phyloP scores from a whole-genome alignment of 2,113 vertebrate genomes.

The Coptodon bakossiorum region DNA sequence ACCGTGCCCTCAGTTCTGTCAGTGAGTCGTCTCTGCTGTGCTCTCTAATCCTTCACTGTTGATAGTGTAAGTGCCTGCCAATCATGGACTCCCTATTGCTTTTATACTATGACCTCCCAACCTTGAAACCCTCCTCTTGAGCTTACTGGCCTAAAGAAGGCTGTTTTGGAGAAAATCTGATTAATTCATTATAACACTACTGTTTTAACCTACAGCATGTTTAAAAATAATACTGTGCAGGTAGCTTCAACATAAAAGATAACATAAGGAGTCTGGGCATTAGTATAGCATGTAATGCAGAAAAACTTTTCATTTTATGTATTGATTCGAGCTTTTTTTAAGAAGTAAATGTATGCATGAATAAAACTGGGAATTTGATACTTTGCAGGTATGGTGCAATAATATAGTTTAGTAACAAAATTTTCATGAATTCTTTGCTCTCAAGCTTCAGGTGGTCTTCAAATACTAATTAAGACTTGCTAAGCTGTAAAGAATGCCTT shows the following conservation, averaged over 20 bases:
- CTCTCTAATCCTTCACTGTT: slow-evolving; percentile 33
- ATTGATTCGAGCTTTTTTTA: neutral
- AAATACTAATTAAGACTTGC: neutral
- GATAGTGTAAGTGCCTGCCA: neutral
- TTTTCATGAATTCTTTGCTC: neutral
- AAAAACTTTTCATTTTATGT: neutral
- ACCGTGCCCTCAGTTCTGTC: neutral
- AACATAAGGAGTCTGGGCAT: neutral
- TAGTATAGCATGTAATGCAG: neutral
- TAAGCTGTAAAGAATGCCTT: neutral
- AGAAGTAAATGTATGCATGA: neutral
- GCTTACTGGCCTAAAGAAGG: slow-evolving; percentile 27
- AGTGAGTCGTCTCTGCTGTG: neutral
- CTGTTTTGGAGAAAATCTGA: slow-evolving; percentile 52
- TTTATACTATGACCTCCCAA: slow-evolving; percentile 58
- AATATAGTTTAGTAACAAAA: neutral
- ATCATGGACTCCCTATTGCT: neutral
- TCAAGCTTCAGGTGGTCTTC: neutral
- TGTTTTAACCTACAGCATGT: slow-evolving; percentile 25
- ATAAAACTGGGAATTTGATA: neutral
- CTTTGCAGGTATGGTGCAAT: neutral
- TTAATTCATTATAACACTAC: slow-evolving; percentile 57
- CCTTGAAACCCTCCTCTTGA: slow-evolving; percentile 29
- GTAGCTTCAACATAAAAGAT: neutral
- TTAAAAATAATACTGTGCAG: slow-evolving; percentile 52